A percentile compares a stretch with the other conserved stretches of the same genome.
Conservation (phyloP, 2,888 invertebrate genomes). For the Lithophane socia region DNA sequence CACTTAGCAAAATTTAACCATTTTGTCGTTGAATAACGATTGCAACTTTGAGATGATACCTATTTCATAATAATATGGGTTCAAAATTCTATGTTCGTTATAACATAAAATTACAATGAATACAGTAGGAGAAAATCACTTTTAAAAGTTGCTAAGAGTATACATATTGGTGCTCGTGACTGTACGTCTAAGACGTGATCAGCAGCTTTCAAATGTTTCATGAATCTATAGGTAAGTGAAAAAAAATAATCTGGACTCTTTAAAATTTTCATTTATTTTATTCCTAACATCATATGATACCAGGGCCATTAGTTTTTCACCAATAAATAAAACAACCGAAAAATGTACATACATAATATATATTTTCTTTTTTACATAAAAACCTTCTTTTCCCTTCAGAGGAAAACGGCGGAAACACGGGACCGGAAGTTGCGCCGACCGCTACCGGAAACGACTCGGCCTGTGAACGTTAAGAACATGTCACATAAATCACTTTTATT, state of each 20-base stretch:
- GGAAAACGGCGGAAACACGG: slow-evolving; percentile 81
- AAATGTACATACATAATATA: slow-evolving; percentile 51
- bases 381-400: slow-evolving; percentile 69
- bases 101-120: too few species aligned
- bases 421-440: slow-evolving; percentile 79
- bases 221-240: neutral
- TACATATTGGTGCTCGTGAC: too few species aligned
- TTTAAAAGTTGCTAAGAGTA: too few species aligned
- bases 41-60: too few species aligned
- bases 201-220: neutral
- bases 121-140: too few species aligned
- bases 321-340: slow-evolving; percentile 58
- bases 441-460: slow-evolving; percentile 78
- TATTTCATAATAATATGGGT: too few species aligned
- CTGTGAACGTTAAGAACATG: slow-evolving; percentile 78
- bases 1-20: too few species aligned
- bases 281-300: slow-evolving; percentile 29
- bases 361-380: slow-evolving; percentile 59
- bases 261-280: slow-evolving; percentile 24
- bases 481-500: slow-evolving; percentile 82
- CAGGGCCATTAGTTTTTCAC: slow-evolving; percentile 39
- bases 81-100: too few species aligned
- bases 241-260: neutral
- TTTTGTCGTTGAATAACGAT: too few species aligned
- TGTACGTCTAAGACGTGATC: too few species aligned